Percentiles rank a stretch among this genome's conserved stretches.
phyloP scores from a whole-genome alignment of 1,140 invertebrate species.

The Epicauta chinensis region DNA sequence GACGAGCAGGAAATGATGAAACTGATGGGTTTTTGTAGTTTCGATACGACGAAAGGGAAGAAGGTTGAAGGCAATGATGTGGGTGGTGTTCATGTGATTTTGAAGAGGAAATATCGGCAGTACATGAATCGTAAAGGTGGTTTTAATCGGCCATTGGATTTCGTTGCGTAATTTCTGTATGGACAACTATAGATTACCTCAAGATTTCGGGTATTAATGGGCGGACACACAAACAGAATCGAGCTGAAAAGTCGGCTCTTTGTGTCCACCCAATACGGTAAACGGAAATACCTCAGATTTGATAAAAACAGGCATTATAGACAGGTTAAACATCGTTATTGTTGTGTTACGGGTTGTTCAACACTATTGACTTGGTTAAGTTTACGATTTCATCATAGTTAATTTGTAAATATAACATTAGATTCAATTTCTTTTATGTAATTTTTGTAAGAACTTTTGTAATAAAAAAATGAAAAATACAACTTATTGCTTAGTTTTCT shows the following conservation, averaged over 20 bases:
- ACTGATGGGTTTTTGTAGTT: slow-evolving; percentile 93
- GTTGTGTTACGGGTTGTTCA: slow-evolving; percentile 1
- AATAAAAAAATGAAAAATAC: background rate
- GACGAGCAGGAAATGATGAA: slow-evolving; percentile 97
- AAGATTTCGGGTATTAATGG: slow-evolving; percentile 8
- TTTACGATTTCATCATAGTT: too few species aligned
- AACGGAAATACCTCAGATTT: background rate
- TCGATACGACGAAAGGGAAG: slow-evolving; percentile 92
- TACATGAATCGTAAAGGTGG: slow-evolving; percentile 99
- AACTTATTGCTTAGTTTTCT: background rate
- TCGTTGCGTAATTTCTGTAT: slow-evolving; percentile 62
- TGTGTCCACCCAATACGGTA: too few species aligned
- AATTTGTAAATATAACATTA: background rate
- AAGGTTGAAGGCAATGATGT: slow-evolving; percentile 91
- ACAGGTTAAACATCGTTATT: background rate
- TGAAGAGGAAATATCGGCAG: slow-evolving; percentile 96
- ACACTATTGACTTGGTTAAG: too few species aligned
- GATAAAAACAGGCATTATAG: background rate
- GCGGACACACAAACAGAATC: background rate
- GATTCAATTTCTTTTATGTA: background rate
- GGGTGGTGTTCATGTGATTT: slow-evolving; percentile 88
- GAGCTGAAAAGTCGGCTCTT: background rate
- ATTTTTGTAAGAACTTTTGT: too few species aligned
- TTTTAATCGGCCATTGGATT: slow-evolving; percentile 96
- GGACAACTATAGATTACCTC: slow-evolving; percentile 15